Percentiles rank a stretch among this genome's conserved stretches.
phyloP scores from a whole-genome alignment of 2,888 invertebrate genomes.

The Quadroppia sp. region DNA sequence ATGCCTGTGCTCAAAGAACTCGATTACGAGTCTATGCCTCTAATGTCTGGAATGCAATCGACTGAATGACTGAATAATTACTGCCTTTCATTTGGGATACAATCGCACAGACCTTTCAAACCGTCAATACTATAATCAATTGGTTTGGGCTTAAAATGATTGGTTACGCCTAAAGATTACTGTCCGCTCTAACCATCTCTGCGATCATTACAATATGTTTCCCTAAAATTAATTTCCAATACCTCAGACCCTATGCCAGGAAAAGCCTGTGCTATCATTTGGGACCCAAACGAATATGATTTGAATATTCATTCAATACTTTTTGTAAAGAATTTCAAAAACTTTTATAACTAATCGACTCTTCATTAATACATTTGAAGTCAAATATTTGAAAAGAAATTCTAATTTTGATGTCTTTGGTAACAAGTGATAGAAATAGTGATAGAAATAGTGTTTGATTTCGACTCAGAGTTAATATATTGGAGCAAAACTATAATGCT shows the following conservation, averaged over 20 bases:
- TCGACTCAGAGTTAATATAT: too few species aligned
- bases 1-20: neutral
- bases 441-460: too few species aligned
- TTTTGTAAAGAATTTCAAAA: neutral
- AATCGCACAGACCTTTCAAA: neutral
- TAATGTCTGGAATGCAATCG: slow-evolving; percentile 2
- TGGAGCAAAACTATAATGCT: neutral
- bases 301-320: neutral
- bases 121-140: slow-evolving; percentile 30
- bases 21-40: neutral
- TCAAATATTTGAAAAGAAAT: too few species aligned
- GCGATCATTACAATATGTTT: slow-evolving; percentile 36
- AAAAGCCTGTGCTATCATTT: slow-evolving; percentile 7
- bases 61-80: slow-evolving; percentile 24
- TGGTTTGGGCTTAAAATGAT: slow-evolving; percentile 19
- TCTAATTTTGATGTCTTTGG: too few species aligned
- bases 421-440: too few species aligned
- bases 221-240: slow-evolving; percentile 18
- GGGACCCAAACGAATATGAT: neutral
- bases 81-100: slow-evolving; percentile 12
- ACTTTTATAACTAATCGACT: too few species aligned
- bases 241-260: slow-evolving; percentile 14
- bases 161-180: slow-evolving; percentile 5
- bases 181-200: slow-evolving; percentile 14
- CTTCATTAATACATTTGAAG: too few species aligned